Base-by-base conservation (phyloP, 2,888 invertebrate species). In the Synergus itoensis region DNA sequence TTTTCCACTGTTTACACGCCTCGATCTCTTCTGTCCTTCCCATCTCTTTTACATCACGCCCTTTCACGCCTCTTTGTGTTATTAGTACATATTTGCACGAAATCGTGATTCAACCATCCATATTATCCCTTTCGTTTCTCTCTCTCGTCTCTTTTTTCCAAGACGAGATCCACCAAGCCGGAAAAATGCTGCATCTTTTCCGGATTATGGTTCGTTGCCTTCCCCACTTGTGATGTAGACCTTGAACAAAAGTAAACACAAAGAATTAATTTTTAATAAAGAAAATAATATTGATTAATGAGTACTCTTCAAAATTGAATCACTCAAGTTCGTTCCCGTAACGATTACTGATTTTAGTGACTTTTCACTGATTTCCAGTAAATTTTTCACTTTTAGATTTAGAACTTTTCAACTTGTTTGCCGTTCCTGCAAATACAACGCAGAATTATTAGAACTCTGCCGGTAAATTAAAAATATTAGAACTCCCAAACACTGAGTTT, bases 1-100 rank as follows among this genome's bases (percentile, higher is more conserved):
- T 81, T 81, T 80, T 78, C 75, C 65, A 78, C 76, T 45, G 53
- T 75, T 79, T 77, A 53, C 79, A 67, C 77, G 78, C 64, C 69
- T 79, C 76, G 63, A 18, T 48, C 28, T 73, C 11, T 53, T 57
- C 11, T 4, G 21, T 14, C 16, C 28, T 16, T 28, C 7, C 40
- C 60, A 40, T 76, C 69, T 77, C 77, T 64, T 63, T 75, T 80
- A 76, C 62, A 73, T 73, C 53, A 57, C 73, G 53, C 73, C 40
- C 5, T n/a, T 69, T 73, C 40, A 57, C 73, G 73, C 73, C 53
- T 16, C 36, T 69, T 73, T 73, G 53, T 73, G 12, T 73, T 57
- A 73, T 40, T 73, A n/a, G 73, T 73, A 53, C 53, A 73, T 73
- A 73, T 73, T 73, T 73, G 40, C 73, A 48, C 73, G 40, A 36